phyloP scores from a whole-genome alignment of 2,888 invertebrate species.

The Epistrophella euchroma region DNA sequence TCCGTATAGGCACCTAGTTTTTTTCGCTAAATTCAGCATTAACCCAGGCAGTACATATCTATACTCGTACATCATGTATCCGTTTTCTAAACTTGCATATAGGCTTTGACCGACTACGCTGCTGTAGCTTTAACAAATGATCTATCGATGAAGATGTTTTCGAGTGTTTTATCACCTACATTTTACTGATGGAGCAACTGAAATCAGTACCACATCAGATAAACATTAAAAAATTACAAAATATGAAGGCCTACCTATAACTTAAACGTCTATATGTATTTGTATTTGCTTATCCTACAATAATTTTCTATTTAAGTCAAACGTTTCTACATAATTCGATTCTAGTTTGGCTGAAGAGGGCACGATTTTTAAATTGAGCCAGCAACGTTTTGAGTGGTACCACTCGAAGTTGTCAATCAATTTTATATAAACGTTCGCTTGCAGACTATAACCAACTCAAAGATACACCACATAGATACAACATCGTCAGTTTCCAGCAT shows the following conservation, averaged over 20 bases:
- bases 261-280: not conserved
- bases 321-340: constrained; percentile 76
- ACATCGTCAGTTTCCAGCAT: constrained; percentile 8
- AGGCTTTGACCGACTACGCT: not conserved
- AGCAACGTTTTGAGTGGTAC: constrained; percentile 68
- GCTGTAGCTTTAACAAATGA: constrained; percentile 1
- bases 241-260: constrained; percentile 1
- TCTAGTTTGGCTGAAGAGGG: constrained; percentile 73
- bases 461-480: not conserved
- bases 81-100: not conserved
- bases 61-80: no score
- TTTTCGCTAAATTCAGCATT: no score
- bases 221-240: not conserved
- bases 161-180: constrained; percentile 74
- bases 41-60: no score
- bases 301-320: constrained; percentile 76
- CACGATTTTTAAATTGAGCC: constrained; percentile 76
- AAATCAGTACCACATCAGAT: constrained; percentile 37
- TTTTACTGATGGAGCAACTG: constrained; percentile 56
- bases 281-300: constrained; percentile 74
- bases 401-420: constrained; percentile 76
- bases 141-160: constrained; percentile 27
- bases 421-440: constrained; percentile 41
- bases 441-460: no score
- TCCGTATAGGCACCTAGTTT: no score